phyloP scores from a whole-genome alignment of 2,797 vertebrate genomes.

The Tragelaphus eurycerus region DNA sequence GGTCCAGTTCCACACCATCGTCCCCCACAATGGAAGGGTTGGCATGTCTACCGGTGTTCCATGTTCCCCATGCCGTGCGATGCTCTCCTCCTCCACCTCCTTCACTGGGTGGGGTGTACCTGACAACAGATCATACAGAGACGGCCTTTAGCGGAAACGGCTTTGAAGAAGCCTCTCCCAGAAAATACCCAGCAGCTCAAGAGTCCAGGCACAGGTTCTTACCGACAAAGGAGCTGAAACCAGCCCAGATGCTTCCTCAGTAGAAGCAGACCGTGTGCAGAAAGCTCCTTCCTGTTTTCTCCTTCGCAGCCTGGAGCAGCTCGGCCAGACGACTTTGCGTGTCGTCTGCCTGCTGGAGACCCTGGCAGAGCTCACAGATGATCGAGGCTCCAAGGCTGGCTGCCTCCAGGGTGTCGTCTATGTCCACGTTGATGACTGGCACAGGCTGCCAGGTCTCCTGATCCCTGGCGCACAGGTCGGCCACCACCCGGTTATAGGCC shows the following conservation, averaged over 20 bases:
- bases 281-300: too few species aligned
- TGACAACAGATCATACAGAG: background rate
- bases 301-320: too few species aligned
- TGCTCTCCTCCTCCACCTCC: background rate
- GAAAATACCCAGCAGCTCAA: too few species aligned
- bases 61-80: background rate
- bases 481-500: background rate
- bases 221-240: too few species aligned
- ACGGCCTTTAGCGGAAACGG: rapidly evolving
- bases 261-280: too few species aligned
- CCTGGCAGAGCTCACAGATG: too few species aligned
- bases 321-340: too few species aligned
- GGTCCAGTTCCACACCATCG: background rate
- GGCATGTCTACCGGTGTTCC: background rate
- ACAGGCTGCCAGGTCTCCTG: background rate
- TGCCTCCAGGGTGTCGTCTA: background rate
- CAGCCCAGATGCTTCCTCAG: too few species aligned
- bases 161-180: too few species aligned
- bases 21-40: background rate
- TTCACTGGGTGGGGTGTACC: background rate
- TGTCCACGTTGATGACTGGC: background rate
- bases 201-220: too few species aligned
- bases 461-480: background rate
- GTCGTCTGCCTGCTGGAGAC: too few species aligned
- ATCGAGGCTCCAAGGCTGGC: background rate